Evolutionary conservation across 2,888 invertebrate species (phyloP).

Genomic region (Drosophila mimica): DNA sequence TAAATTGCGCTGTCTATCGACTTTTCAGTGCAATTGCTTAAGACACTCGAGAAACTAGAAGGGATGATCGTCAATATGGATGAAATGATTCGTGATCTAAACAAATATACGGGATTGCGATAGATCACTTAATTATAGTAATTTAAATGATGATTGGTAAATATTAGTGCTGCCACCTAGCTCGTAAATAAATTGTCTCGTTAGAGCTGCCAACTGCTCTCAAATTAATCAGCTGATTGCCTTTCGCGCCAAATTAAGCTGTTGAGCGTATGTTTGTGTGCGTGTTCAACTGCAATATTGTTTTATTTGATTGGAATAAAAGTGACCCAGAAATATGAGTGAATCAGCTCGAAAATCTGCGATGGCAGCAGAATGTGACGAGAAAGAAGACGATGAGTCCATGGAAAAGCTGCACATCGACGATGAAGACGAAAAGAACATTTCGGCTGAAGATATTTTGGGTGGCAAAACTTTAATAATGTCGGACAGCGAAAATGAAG

Average conservation of each 20-base stretch:
- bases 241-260: constrained; percentile 71
- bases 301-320: constrained; percentile 33
- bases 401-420: constrained; percentile 67
- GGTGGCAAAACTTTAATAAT: constrained; percentile 77
- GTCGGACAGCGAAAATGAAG: constrained; percentile 78
- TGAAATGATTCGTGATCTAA: background rate
- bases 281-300: constrained; percentile 47
- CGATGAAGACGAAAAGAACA: constrained; percentile 69
- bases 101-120: background rate
- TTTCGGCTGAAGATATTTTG: constrained; percentile 76
- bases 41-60: background rate
- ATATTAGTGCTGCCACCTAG: constrained; percentile 11
- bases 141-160: background rate
- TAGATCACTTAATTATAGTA: background rate
- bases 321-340: constrained; percentile 72
- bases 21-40: background rate
- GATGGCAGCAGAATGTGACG: constrained; percentile 59
- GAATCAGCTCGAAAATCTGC: constrained; percentile 60
- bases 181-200: background rate
- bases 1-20: constrained; percentile 27
- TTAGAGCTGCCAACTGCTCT: constrained; percentile 43
- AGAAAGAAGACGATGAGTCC: constrained; percentile 47
- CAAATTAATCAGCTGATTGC: constrained; percentile 39
- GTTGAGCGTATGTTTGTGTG: constrained; percentile 32
- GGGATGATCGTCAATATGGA: background rate